Evolutionary conservation across 1,140 invertebrate species (phyloP), one percentile per base, ranked within the genome.

Genomic region (Drosophila santomea): DNA sequence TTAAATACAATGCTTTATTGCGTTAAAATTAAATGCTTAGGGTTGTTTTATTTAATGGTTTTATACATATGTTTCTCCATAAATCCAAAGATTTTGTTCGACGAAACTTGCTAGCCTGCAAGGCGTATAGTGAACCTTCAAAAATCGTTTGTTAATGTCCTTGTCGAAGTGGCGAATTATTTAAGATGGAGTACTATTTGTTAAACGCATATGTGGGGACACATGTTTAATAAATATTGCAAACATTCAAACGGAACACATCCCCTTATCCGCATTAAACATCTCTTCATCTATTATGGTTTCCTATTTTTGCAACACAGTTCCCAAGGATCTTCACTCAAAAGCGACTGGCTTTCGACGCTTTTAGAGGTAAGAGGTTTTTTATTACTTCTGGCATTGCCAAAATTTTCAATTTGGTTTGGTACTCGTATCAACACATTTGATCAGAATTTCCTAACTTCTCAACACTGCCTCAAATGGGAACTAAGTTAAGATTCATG

Each of bases 21-120:
- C 32, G 28, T 35, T 2, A 15, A 20, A 39, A 36, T 17, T 0
- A 48, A 56, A n/a, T 4, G 20, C 35, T 41, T 32, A 35, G 14
- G n/a, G 35, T 71, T 51, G 45, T 78, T 71, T 71, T 36, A 61
- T 76, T 76, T 76, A 76, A 68, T 76, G 73, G 48, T 75, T 67
- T 36, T 68, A 68, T 76, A 76, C 73, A 68, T 75, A 76, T 59
- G 60, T 75, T 74, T 35, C 47, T 66, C 54, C 61, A 74, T 58
- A 62, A 54, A 57, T 74, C 45, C 36, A 64, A 66, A 36, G n/a
- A 12, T 43, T 58, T 67, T 41, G 35, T 67, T 67, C 43, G 54
- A 51, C 39, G 58, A 74, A 52, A 52, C n/a, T 48, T 48, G 45
- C 23, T 28, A 28, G 25, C 47, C 1, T 50, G 14, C 44, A 12